Base-by-base conservation (phyloP, 2,888 invertebrate genomes). In the Trissonchulus latispiculum region DNA sequence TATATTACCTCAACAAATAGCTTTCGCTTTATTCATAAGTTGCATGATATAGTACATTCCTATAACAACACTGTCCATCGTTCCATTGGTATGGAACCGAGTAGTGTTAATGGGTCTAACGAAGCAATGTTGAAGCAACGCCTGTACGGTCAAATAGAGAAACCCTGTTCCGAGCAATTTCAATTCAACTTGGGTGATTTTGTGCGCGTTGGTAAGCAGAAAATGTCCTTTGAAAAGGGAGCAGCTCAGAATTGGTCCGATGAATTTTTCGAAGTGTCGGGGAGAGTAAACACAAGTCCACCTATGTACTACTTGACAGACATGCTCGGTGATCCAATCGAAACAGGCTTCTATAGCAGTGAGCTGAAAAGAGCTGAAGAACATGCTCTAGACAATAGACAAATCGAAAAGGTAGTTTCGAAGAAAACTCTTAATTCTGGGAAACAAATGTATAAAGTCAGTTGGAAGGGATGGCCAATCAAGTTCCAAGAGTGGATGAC, bases 311-410 rank as follows among this genome's bases (percentile, higher is more conserved):
- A n/a, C 29, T 35, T 64, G 15, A 31, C 18, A 8, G 66, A 64
- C n/a, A 64, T 64, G 66, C 66, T 64, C 33, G 66, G 66, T 15
- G 66, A 64, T 18, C 8, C 8, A 18, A 15, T 64, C 18, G 33
- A 8, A 8, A 35, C 15, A 18, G 8, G 15, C 32, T 64, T 32
- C 33, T 64, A 64, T 35, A 35, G 32, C 8, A 8, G 8, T 8
- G 66, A 64, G 29, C n/a, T 64, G 66, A 31, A 64, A n/a, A 64
- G 33, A 64, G 29, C 33, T n/a, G n/a, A n/a, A n/a, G n/a, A n/a
- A n/a, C n/a, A n/a, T n/a, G n/a, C n/a, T n/a, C n/a, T n/a, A n/a
- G n/a, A n/a, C n/a, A n/a, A n/a, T n/a, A n/a, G n/a, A n/a, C n/a
- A n/a, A n/a, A n/a, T n/a, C n/a, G n/a, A n/a, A n/a, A n/a, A n/a